phyloP scores from a whole-genome alignment of 1,140 invertebrate species.

The Drosophila willistoni region DNA sequence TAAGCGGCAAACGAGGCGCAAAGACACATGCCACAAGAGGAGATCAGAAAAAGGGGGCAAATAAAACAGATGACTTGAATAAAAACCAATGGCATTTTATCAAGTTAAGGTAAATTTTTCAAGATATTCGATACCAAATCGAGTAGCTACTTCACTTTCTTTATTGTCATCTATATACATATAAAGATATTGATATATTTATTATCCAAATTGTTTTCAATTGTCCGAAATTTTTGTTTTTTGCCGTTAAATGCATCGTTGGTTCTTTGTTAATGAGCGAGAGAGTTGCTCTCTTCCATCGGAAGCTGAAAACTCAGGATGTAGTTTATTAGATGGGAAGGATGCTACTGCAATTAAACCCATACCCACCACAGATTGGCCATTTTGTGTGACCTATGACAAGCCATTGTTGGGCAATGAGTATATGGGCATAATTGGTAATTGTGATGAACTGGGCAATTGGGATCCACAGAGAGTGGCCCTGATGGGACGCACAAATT shows the following conservation, averaged over 20 bases:
- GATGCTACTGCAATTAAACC: not conserved
- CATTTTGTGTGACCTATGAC: slow-evolving; percentile 48
- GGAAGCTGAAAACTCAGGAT: not conserved
- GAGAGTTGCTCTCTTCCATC: slow-evolving; percentile 39
- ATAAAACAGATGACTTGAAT: not conserved
- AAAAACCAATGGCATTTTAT: not conserved
- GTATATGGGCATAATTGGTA: slow-evolving; percentile 83
- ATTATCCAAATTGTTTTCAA: slow-evolving; percentile 13
- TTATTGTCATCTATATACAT: not conserved
- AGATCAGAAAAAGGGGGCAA: slow-evolving; percentile 1
- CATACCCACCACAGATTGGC: slow-evolving; percentile 50
- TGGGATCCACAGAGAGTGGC: slow-evolving; percentile 84
- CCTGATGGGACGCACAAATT: slow-evolving; percentile 77
- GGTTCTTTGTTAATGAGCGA: slow-evolving; percentile 71
- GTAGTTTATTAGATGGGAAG: not conserved
- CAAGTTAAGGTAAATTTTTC: too few relatives aligned
- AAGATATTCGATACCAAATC: too few relatives aligned
- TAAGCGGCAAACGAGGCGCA: slow-evolving; percentile 45
- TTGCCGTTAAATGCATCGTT: slow-evolving; percentile 60
- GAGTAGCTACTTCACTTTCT: not conserved
- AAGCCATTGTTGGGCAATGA: slow-evolving; percentile 68
- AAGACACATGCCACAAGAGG: slow-evolving; percentile 46
- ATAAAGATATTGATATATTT: slow-evolving; percentile 42
- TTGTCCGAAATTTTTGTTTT: slow-evolving; percentile 29
- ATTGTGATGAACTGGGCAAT: slow-evolving; percentile 82